Conservation (phyloP, 2,888 invertebrate genomes). For the Elegia similella region DNA sequence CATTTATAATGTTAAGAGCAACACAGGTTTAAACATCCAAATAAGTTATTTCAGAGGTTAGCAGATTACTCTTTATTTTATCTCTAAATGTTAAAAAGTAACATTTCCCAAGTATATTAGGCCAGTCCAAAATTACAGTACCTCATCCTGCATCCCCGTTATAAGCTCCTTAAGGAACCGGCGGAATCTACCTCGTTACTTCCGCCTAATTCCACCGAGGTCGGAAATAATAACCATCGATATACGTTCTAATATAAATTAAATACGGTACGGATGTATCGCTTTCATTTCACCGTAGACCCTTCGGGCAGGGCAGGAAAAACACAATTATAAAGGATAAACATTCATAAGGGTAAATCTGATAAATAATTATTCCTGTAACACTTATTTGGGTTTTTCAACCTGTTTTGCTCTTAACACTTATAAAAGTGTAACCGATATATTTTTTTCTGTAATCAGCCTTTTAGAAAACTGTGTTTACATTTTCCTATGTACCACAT, state of each 20-base stretch:
- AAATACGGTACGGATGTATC: neutral
- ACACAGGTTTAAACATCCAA: too few relatives aligned
- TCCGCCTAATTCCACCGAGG: constrained; percentile 6
- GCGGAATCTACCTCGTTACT: constrained; percentile 7
- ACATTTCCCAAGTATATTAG: neutral
- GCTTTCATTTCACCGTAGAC: neutral
- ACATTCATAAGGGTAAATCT: too few relatives aligned
- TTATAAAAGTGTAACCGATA: too few relatives aligned
- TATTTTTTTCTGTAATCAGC: too few relatives aligned
- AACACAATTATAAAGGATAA: too few relatives aligned
- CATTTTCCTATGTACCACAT: too few relatives aligned
- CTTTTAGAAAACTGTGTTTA: too few relatives aligned
- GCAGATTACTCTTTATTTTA: neutral
- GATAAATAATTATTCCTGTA: too few relatives aligned
- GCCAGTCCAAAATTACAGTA: neutral
- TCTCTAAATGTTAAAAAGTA: neutral
- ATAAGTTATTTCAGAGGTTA: neutral
- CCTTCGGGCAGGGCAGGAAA: too few relatives aligned
- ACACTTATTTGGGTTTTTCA: too few relatives aligned
- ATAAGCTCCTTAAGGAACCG: constrained; percentile 2
- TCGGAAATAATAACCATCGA: neutral
- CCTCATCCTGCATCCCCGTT: neutral
- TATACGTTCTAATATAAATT: neutral
- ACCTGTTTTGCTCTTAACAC: too few relatives aligned
- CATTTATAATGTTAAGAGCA: too few relatives aligned